Evolutionary conservation across 1,140 invertebrate species (phyloP).

Genomic region (Camponotus vicinus): DNA sequence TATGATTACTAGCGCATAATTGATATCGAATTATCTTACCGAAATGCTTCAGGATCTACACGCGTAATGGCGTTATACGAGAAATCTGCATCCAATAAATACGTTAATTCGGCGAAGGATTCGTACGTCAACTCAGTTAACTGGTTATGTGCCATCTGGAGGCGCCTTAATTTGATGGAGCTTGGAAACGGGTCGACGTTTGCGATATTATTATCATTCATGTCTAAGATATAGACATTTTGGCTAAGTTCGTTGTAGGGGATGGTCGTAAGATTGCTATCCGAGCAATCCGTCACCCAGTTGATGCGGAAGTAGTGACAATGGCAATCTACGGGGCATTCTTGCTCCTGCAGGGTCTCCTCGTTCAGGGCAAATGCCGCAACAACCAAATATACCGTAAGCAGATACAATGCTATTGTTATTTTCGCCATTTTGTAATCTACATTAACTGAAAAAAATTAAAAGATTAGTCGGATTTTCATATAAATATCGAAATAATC

Average conservation of each 20-base stretch:
- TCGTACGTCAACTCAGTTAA: conserved; percentile 88
- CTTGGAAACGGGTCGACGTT: conserved; percentile 88
- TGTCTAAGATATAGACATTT: conserved; percentile 90
- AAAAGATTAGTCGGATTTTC: conserved; percentile 2
- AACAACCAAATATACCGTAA: conserved; percentile 63
- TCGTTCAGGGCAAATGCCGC: conserved; percentile 85
- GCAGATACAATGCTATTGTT: conserved; percentile 60
- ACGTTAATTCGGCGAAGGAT: conserved; percentile 88
- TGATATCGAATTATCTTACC: conserved; percentile 83
- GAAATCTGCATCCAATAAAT: conserved; percentile 90
- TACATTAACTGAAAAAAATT: conserved; percentile 41
- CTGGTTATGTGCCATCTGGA: conserved; percentile 90
- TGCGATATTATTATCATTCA: conserved; percentile 90
- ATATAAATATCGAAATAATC: background rate
- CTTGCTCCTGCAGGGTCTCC: conserved; percentile 87
- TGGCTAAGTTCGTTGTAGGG: conserved; percentile 89
- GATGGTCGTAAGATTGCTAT: conserved; percentile 90
- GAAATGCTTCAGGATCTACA: conserved; percentile 89
- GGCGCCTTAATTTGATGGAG: conserved; percentile 89
- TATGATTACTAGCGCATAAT: conserved; percentile 7
- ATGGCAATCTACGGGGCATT: conserved; percentile 91
- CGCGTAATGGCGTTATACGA: conserved; percentile 89
- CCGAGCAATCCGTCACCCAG: conserved; percentile 92
- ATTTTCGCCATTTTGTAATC: conserved; percentile 53
- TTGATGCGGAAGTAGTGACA: conserved; percentile 92